phyloP scores from a whole-genome alignment of 2,888 invertebrate genomes.

The Alcis repandata region DNA sequence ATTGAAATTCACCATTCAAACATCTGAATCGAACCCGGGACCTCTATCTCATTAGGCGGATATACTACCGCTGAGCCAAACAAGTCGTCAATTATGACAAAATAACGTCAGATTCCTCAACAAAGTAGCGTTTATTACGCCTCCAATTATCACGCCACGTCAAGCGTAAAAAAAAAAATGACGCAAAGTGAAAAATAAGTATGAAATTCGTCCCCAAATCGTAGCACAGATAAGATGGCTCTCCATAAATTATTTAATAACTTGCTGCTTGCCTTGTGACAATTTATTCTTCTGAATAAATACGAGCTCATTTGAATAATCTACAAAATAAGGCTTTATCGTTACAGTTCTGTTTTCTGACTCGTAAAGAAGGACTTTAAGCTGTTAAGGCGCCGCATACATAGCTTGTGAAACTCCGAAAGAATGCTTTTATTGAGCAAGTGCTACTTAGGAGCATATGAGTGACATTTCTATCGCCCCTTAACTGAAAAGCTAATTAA shows the following conservation, averaged over 20 bases:
- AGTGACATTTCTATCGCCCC: too few species aligned
- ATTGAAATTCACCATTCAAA: too few species aligned
- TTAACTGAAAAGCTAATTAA: too few species aligned
- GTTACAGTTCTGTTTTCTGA: conserved; percentile 27
- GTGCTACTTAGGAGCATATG: too few species aligned
- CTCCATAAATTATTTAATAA: conserved; percentile 75
- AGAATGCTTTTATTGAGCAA: too few species aligned
- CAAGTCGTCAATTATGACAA: not conserved
- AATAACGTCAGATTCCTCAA: not conserved
- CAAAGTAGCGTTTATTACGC: not conserved
- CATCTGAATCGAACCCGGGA: too few species aligned
- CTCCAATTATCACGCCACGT: not conserved
- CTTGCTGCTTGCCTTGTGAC: conserved; percentile 49
- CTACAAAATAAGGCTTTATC: conserved; percentile 39
- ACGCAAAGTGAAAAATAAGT: conserved; percentile 4
- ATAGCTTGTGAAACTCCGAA: too few species aligned
- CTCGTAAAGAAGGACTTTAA: not conserved
- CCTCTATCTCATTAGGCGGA: too few species aligned
- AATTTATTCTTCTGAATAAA: conserved; percentile 41
- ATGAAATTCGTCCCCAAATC: conserved; percentile 9
- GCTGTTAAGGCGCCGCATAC: too few species aligned
- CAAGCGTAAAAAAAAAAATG: conserved; percentile 11
- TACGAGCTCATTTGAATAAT: conserved; percentile 42
- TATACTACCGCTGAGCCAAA: too few species aligned
- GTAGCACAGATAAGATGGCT: conserved; percentile 45